Base-by-base conservation (phyloP, 2,797 vertebrate genomes). In the Oceanodroma leucorhoa region DNA sequence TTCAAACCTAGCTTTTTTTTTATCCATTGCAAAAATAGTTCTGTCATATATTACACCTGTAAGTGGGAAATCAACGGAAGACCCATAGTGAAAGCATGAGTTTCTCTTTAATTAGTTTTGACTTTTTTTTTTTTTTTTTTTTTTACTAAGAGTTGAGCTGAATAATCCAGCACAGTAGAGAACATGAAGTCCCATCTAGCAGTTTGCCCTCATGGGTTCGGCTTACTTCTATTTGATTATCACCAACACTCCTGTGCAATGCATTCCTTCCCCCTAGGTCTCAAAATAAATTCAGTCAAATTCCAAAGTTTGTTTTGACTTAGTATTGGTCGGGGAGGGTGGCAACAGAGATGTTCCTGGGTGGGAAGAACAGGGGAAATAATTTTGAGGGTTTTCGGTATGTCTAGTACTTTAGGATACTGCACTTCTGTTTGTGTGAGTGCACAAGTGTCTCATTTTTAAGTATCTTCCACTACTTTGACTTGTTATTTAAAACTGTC, bases 401-500 rank as follows among this genome's bases (percentile, higher is more conserved):
- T 36, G 11, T 62, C 46, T 51, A 10, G 12, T 80, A 32, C 30
- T 48, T 48, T 54, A 20, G 41, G 84, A 40, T 45, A 18, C 66
- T 45, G 58, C 77, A 57, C 50, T 61, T 72, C 41, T 67, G 54
- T 57, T 82, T 3, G 0, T 30, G 50, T 32, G 46, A 80, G 21
- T 40, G 30, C 79, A 32, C 72, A 54, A 26, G 51, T 53, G 79
- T 80, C 89, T 81, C 40, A 6, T 91, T 93, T 91, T 95, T 51
- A 69, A 85, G 16, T 48, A 62, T 82, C 54, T 89, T 80, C 34
- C 27, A 22, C 76, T 75, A 29, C 30, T 85, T 83, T 82, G 53
- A 90, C 60, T 72, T 94, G 79, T 83, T 95, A 95, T 89, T 97
- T 97, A 89, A 92, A 87, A 95, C 54, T 57, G 82, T 76, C 85